phyloP scores from a whole-genome alignment of 2,797 vertebrate genomes.

The Tragopan temminckii region DNA sequence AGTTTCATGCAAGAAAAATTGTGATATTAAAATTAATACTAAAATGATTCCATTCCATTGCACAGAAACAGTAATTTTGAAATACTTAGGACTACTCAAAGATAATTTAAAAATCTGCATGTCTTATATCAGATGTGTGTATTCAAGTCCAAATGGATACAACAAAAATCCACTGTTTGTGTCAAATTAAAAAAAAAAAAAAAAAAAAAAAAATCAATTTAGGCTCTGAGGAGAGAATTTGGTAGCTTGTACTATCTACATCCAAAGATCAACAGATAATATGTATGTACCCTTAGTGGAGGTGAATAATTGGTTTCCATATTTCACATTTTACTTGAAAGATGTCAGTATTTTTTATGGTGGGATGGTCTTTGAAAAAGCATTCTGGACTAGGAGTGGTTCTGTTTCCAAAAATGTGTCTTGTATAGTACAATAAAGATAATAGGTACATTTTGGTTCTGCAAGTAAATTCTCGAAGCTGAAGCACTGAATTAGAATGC shows the following conservation, averaged over 20 bases:
- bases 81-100: not conserved
- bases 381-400: rapidly evolving
- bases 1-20: not conserved
- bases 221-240: not conserved
- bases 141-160: not conserved
- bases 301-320: not conserved
- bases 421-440: not conserved
- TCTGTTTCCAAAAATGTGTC: not conserved
- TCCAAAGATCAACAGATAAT: not conserved
- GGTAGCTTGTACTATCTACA: not conserved
- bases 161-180: not conserved
- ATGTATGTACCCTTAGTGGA: not conserved
- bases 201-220: not conserved
- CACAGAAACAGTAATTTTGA: not conserved
- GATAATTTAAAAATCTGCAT: not conserved
- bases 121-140: not conserved
- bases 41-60: not conserved
- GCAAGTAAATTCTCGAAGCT: not conserved
- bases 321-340: not conserved
- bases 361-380: not conserved
- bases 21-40: not conserved
- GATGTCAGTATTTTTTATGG: not conserved
- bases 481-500: not conserved
- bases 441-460: not conserved
- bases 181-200: not conserved